Conservation (phyloP, 2,113 vertebrate species). For the Anolis sagrei region DNA sequence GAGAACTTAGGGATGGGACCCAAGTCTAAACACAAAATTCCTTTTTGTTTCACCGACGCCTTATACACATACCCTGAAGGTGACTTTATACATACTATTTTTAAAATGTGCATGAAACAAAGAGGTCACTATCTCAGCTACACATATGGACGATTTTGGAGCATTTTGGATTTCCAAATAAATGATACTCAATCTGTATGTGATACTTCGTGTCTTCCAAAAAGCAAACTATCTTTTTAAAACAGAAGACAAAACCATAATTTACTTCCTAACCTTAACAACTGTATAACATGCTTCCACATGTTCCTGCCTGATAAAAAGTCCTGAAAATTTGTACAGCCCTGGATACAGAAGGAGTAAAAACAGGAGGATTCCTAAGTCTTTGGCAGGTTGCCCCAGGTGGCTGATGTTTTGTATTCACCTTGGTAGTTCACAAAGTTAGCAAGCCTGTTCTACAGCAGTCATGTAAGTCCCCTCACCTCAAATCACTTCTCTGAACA, state of each 20-base stretch:
- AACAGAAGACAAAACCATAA: not conserved
- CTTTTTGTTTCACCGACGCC: too few relatives aligned
- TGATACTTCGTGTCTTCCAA: not conserved
- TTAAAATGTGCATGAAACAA: too few relatives aligned
- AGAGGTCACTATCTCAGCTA: too few relatives aligned
- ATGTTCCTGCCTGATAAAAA: not conserved
- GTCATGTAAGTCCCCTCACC: not conserved
- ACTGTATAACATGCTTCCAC: not conserved
- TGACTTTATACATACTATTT: too few relatives aligned
- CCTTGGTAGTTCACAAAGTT: not conserved
- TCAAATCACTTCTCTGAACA: not conserved
- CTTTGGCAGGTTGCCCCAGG: not conserved
- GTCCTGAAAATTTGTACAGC: not conserved
- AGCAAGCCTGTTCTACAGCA: not conserved
- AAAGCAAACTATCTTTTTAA: not conserved
- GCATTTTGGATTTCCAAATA: too few relatives aligned
- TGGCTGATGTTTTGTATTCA: slow-evolving; percentile 3
- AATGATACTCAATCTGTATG: too few relatives aligned
- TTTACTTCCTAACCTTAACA: not conserved
- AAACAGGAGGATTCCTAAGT: not conserved
- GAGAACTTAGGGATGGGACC: too few relatives aligned
- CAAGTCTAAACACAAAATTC: too few relatives aligned
- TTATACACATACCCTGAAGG: too few relatives aligned
- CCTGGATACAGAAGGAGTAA: not conserved
- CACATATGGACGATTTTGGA: too few relatives aligned